These are phyloP conservation scores for Eumacrocentrus americanus DNA, from an alignment of 2,888 invertebrate species.

Conservation along the genomic window DNA sequence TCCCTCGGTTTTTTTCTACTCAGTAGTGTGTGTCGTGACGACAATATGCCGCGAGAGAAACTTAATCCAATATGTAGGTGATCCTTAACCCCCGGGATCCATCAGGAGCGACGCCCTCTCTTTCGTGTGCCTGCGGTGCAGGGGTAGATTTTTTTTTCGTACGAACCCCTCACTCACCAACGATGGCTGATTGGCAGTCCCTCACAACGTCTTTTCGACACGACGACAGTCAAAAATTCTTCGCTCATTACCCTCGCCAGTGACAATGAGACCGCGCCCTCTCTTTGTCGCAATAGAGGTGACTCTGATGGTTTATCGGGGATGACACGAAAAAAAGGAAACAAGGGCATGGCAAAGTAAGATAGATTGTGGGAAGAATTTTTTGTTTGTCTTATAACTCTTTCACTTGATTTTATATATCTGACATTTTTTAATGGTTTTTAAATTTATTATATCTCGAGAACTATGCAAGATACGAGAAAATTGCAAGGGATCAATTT, in stretches of 20 bases:
- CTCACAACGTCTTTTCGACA: conserved; percentile 28
- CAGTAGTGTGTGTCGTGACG: conserved; percentile 20
- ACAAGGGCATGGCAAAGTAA: too few species aligned
- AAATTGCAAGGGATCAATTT: too few species aligned
- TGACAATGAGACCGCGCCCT: not conserved
- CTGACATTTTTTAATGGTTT: too few species aligned
- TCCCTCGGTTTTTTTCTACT: conserved; percentile 24
- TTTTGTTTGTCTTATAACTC: too few species aligned
- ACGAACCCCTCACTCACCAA: conserved; percentile 16
- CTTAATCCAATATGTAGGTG: conserved; percentile 47
- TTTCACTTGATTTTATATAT: too few species aligned
- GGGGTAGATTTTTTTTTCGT: conserved; percentile 13
- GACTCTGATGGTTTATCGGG: not conserved
- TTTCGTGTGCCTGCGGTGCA: conserved; percentile 15
- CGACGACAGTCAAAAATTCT: not conserved
- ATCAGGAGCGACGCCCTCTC: conserved; percentile 26
- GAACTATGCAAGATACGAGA: too few species aligned
- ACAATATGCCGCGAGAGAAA: conserved; percentile 42
- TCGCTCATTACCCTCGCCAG: not conserved
- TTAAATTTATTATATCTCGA: too few species aligned
- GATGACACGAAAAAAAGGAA: too few species aligned
- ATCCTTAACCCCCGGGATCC: conserved; percentile 41
- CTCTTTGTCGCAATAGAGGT: not conserved
- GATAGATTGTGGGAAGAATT: too few species aligned
- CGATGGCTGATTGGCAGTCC: conserved; percentile 42